phyloP scores from a whole-genome alignment of 2,113 vertebrate genomes.

The Lophochroa leadbeateri region DNA sequence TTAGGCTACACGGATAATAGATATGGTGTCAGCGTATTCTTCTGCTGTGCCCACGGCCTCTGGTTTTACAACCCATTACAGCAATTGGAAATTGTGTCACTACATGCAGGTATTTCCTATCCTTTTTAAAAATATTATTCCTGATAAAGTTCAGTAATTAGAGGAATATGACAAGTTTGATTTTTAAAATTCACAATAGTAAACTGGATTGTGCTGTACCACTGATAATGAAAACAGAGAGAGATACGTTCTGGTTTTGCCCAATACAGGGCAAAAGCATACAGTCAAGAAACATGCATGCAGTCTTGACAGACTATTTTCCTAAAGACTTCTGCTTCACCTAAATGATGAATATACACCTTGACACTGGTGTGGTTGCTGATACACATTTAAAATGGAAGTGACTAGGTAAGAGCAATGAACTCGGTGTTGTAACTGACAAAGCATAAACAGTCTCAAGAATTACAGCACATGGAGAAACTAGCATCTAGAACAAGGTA shows the following conservation, averaged over 20 bases:
- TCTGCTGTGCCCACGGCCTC: background rate
- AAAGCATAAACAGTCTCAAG: background rate
- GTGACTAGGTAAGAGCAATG: background rate
- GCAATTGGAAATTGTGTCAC: background rate
- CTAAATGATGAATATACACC: background rate
- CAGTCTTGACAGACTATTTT: background rate
- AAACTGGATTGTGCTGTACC: background rate
- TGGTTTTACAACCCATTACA: background rate
- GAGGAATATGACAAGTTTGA: background rate
- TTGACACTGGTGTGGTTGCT: background rate
- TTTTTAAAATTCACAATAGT: background rate
- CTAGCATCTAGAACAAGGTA: background rate
- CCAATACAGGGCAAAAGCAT: background rate
- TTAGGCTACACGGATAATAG: background rate
- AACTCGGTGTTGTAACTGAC: background rate
- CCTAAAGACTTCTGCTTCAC: background rate
- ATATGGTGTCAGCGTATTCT: background rate
- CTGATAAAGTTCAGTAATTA: background rate
- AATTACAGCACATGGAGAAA: background rate
- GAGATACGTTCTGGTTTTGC: background rate
- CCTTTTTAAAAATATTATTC: background rate
- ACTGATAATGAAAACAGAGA: background rate
- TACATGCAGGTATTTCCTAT: background rate
- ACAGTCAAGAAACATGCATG: accelerated
- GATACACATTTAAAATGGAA: background rate